Conservation (phyloP, 2,888 invertebrate genomes). For the Thelaira solivaga region DNA sequence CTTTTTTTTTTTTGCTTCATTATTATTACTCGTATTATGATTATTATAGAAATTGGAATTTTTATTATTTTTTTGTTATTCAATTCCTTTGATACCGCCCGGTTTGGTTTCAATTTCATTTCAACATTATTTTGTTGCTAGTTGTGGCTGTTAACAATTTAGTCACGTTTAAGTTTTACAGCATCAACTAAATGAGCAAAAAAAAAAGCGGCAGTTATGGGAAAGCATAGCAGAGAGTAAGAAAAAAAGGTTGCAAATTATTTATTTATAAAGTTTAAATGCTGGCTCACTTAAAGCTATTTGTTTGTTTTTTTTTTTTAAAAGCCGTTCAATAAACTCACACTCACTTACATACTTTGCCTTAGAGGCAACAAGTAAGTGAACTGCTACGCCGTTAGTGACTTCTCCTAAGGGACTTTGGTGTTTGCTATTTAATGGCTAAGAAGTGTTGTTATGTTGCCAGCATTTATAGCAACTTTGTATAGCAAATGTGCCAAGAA, state of each 20-base stretch:
- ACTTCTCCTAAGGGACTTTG: slow-evolving; percentile 49
- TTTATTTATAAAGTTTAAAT: slow-evolving; percentile 73
- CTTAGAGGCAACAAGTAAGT: slow-evolving; percentile 17
- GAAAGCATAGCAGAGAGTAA: no score
- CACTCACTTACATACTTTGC: neutral
- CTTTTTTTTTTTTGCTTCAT: slow-evolving; percentile 5
- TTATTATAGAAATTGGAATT: no score
- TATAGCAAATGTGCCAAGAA: neutral
- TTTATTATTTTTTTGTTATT: slow-evolving; percentile 2
- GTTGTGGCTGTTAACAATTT: slow-evolving; percentile 44
- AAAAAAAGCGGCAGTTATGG: neutral
- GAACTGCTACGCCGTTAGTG: slow-evolving; percentile 29
- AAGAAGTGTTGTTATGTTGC: slow-evolving; percentile 49
- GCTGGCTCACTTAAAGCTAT: slow-evolving; percentile 62
- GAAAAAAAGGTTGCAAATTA: slow-evolving; percentile 68
- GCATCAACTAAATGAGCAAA: slow-evolving; percentile 28
- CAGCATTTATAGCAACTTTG: slow-evolving; percentile 11
- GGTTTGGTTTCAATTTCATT: slow-evolving; percentile 54
- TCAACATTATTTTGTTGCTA: slow-evolving; percentile 41
- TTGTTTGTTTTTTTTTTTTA: slow-evolving; percentile 28
- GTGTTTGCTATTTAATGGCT: slow-evolving; percentile 57
- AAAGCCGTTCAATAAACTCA: neutral
- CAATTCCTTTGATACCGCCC: slow-evolving; percentile 42
- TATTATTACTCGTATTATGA: no score
- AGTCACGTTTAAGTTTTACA: slow-evolving; percentile 54